Base-by-base conservation (phyloP, 2,113 vertebrate species). In the Ciconia boyciana region DNA sequence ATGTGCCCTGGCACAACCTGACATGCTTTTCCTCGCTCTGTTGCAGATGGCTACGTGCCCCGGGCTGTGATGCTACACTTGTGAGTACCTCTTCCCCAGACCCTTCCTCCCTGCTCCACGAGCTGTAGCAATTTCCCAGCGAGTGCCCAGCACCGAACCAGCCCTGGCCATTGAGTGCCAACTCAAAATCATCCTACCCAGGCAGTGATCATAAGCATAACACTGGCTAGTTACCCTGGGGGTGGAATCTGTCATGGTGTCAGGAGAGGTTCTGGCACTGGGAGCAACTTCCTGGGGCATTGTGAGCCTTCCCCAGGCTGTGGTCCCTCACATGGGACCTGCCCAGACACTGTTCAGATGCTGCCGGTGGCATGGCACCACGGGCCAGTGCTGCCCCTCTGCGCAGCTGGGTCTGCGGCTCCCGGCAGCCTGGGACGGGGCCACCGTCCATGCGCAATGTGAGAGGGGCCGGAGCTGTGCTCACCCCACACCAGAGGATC, bases 31-130 rank as follows among this genome's bases (percentile, higher is more conserved):
- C 57, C 70, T 71, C 1, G 0, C 78, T 88, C 68, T 95, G 13
- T 93, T 95, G 87, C 87, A 97, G 97, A 97, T 22, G 97, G 96
- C 51, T 97, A 97, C 0, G 91, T 97, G 75, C 97, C 97, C 79
- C 82, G 91, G 60, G 82, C 87, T 0, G 71, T 58, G 55, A 87
- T 97, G 95, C 93, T 97, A 6, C 95, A 90, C 54, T 94, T 97
- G 97, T 97, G 93, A 97, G 97, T 97, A 96, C 3, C 20, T 25
- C 49, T 72, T 62, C 26, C 60, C 22, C 46, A 20, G 28, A 11
- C 21, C 58, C 41, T 72, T 89, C 36, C 34, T 54, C 41, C 68
- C n/a, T 14, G 5, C 83, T 54, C 61, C 19, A 10, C 1, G 4
- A 64, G 46, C 60, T 78, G 28, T 52, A 69, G n/a, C 12, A 20